phyloP scores from a whole-genome alignment of 2,797 vertebrate species.

The Muscicapa striata region DNA sequence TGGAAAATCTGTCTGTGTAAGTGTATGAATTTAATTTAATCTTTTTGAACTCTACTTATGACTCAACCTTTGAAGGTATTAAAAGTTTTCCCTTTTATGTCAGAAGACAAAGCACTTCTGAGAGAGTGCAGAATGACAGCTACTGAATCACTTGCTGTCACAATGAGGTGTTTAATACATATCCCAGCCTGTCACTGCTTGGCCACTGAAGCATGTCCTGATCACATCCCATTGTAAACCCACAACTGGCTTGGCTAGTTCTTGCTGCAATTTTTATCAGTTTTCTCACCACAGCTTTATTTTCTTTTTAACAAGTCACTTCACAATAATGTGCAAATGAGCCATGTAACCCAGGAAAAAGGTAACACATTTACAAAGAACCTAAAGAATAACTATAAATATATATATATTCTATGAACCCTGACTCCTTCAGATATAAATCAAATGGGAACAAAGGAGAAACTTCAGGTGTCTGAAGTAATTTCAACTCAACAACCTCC shows the following conservation, averaged over 20 bases:
- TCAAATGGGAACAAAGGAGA: not conserved
- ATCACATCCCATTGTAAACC: not conserved
- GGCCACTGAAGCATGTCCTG: not conserved
- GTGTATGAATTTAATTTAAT: not conserved
- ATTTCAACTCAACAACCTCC: not conserved
- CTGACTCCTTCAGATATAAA: not conserved
- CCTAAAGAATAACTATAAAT: not conserved
- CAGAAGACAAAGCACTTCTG: slow-evolving; percentile 25
- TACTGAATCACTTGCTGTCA: slow-evolving; percentile 8
- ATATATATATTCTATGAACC: not conserved
- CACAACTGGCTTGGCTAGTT: not conserved
- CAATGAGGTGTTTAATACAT: not conserved
- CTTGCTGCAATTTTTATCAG: not conserved
- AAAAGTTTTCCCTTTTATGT: not conserved
- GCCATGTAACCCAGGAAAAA: not conserved
- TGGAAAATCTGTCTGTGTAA: slow-evolving; percentile 5
- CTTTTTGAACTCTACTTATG: slow-evolving; percentile 38
- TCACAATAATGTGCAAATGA: not conserved
- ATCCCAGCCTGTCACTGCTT: not conserved
- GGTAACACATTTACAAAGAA: not conserved
- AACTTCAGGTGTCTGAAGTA: not conserved
- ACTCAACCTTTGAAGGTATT: not conserved
- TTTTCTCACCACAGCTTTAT: not conserved
- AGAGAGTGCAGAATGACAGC: not conserved
- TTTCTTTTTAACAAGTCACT: not conserved